Percentiles rank a stretch among this genome's conserved stretches.
phyloP scores from a whole-genome alignment of 2,888 invertebrate genomes.

The Endomychus coccineus region DNA sequence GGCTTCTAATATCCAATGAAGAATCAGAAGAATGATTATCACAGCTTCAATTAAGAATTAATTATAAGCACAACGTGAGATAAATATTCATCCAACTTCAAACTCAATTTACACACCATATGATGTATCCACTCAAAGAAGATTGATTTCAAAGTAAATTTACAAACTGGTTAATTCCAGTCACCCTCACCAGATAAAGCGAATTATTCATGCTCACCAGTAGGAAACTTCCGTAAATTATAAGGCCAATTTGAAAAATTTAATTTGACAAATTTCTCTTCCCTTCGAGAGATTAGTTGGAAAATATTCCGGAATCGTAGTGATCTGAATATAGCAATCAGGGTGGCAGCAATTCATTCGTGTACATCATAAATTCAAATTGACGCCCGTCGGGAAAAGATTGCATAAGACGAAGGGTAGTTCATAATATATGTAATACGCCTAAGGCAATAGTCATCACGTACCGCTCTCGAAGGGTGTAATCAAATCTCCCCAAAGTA shows the following conservation, averaged over 20 bases:
- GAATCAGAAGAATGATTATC: too few species aligned
- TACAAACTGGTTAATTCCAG: too few species aligned
- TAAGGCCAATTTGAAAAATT: constrained; percentile 1
- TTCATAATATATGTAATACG: constrained; percentile 1
- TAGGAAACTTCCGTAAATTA: neutral
- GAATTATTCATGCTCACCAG: too few species aligned
- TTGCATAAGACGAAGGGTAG: neutral
- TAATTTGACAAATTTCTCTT: neutral
- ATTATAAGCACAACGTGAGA: too few species aligned
- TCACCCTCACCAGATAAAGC: too few species aligned
- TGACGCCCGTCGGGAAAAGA: constrained; percentile 6
- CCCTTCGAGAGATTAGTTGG: neutral
- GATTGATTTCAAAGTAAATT: too few species aligned
- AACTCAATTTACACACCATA: too few species aligned
- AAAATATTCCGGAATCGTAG: neutral
- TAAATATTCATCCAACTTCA: too few species aligned
- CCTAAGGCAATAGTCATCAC: neutral
- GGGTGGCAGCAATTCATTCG: constrained; percentile 8
- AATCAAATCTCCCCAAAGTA: neutral
- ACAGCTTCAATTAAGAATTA: too few species aligned
- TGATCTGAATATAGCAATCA: constrained; percentile 6
- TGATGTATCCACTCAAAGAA: too few species aligned
- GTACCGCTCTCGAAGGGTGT: neutral
- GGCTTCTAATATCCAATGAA: too few species aligned
- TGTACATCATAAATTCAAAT: constrained; percentile 12